A percentile compares a stretch with the other conserved stretches of the same genome.
These are phyloP conservation scores for Harpalus rufipes DNA, from an alignment of 2,888 invertebrate species.

Conservation along the genomic window DNA sequence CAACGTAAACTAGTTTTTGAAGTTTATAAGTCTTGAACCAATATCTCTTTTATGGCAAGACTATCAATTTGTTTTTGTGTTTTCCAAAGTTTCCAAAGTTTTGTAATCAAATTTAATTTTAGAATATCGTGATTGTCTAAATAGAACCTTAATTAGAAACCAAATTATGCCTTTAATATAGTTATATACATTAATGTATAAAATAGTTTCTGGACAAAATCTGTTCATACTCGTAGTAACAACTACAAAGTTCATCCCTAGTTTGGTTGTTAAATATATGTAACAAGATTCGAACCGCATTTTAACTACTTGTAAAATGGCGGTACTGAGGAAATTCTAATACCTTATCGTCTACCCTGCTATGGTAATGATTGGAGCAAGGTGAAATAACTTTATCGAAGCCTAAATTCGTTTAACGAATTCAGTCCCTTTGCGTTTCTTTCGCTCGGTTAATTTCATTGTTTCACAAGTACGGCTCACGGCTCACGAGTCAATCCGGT, in stretches of 20 bases:
- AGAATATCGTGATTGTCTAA: too few species aligned
- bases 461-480: slow-evolving; percentile 37
- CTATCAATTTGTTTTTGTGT: too few species aligned
- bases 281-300: background rate
- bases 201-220: background rate
- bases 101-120: too few species aligned
- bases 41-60: too few species aligned
- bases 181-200: background rate
- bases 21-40: too few species aligned
- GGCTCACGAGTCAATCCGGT: slow-evolving; percentile 28
- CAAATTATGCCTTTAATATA: too few species aligned
- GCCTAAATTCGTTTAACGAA: slow-evolving; percentile 35
- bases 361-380: slow-evolving; percentile 42
- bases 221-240: background rate
- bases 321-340: background rate
- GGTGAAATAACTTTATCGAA: slow-evolving; percentile 31
- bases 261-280: background rate
- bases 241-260: background rate
- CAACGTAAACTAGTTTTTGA: too few species aligned
- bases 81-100: too few species aligned
- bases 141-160: too few species aligned
- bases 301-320: background rate
- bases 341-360: background rate
- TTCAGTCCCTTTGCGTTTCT: slow-evolving; percentile 30
- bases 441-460: slow-evolving; percentile 41